phyloP scores from a whole-genome alignment of 1,140 invertebrate species.

The roundworm (Caenorhabditis elegans) region WBcel235 BX284604.4:7158001-7158500 shows the following conservation, averaged over 20 bases:
- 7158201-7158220: background rate
- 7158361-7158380: background rate
- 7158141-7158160: background rate
- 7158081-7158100: background rate
- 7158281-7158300: background rate
- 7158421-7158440: background rate
- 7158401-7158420: background rate
- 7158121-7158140: background rate
- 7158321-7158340: conserved; percentile 14
- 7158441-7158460: background rate
- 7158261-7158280: too few relatives aligned
- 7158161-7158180: background rate
- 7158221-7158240: background rate
- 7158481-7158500: background rate
- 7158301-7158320: background rate
- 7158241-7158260: background rate
- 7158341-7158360: conserved; percentile 2
- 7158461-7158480: conserved; percentile 9
- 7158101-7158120: background rate
- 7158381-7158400: background rate
- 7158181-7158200: too few relatives aligned
- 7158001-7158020: background rate
- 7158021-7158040: background rate
- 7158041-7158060: background rate
- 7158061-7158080: background rate